phyloP scores from a whole-genome alignment of 1,140 invertebrate genomes.

The Nomia melanderi region DNA sequence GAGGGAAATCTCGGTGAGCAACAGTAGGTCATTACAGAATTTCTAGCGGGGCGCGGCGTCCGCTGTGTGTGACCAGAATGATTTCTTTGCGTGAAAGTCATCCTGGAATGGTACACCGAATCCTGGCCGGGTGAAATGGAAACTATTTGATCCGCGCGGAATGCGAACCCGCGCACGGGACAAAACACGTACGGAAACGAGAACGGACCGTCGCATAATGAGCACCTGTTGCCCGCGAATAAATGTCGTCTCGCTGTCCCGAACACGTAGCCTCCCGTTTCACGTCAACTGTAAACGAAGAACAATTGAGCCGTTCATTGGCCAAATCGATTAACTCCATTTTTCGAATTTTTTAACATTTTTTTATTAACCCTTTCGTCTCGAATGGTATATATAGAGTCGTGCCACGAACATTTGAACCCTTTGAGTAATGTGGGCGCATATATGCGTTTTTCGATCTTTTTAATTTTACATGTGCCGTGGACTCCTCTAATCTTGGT shows the following conservation, averaged over 20 bases:
- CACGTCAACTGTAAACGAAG: too few species aligned
- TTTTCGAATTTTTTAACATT: too few species aligned
- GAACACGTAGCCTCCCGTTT: too few species aligned
- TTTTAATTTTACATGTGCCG: too few species aligned
- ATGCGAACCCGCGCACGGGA: conserved; percentile 38
- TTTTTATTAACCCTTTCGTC: too few species aligned
- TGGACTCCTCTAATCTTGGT: too few species aligned
- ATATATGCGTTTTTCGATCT: too few species aligned
- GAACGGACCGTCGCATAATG: conserved; percentile 1
- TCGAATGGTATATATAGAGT: too few species aligned
- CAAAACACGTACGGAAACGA: background rate
- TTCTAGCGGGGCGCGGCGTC: conserved; percentile 59
- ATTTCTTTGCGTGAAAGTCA: conserved; percentile 66
- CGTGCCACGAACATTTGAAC: too few species aligned
- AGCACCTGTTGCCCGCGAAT: background rate
- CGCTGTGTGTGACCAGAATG: conserved; percentile 62
- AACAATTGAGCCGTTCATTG: too few species aligned
- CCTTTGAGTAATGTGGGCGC: too few species aligned
- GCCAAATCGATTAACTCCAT: too few species aligned
- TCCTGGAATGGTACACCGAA: conserved; percentile 52
- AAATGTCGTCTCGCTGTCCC: background rate
- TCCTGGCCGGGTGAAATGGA: conserved; percentile 61
- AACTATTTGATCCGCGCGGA: conserved; percentile 53
- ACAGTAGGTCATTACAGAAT: conserved; percentile 57
- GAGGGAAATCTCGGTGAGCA: conserved; percentile 33